Evolutionary conservation across 2,113 vertebrate genomes (phyloP), one percentile per base, ranked within the genome.

Genomic region (Dipodomys merriami): DNA sequence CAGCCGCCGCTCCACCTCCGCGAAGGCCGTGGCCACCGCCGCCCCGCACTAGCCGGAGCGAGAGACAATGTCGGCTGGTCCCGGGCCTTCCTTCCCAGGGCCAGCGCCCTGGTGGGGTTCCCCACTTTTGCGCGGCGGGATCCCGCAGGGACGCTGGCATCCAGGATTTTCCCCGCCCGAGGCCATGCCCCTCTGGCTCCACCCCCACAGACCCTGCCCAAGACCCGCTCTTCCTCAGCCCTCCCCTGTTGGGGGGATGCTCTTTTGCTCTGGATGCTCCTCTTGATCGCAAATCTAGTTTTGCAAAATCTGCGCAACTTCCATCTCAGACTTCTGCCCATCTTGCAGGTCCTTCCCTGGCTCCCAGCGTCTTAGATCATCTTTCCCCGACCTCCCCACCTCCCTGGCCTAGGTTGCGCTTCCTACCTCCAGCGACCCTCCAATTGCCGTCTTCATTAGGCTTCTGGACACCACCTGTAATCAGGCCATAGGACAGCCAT

Each of bases 401-500:
- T 35, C 53, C 53, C 53, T 13, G 15, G 15, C 53, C 53, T 57
- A 57, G 53, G 53, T 57, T 57, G 15, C 12, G 53, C 53, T 57
- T 16, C 97, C 53, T 95, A 99, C 99, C 98, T 98, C 97, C 29
- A 87, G 64, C 29, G 99, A 99, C 68, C 99, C 99, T 1, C 98
- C 98, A n/a, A 99, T 97, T 1, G 92, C 98, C 53, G 97, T 82
- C n/a, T 98, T 98, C 11, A 4, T 93, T 15, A 99, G 97, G 92
- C 98, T 98, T 78, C 94, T 35, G 10, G 98, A 98, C 35, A 99
- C 98, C 49, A 98, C 97, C 99, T 99, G 92, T 8, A 20, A n/a
- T 19, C 25, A 2, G 7, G 39, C 6, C 15, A 10, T 2, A 1
- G 69, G 46, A 5, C 44, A 27, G 5, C 15, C 27, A 3, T 95